Evolutionary conservation across 2,797 vertebrate species (phyloP), one percentile per base, ranked within the genome.

Genomic region (Telmatherina bonti): DNA sequence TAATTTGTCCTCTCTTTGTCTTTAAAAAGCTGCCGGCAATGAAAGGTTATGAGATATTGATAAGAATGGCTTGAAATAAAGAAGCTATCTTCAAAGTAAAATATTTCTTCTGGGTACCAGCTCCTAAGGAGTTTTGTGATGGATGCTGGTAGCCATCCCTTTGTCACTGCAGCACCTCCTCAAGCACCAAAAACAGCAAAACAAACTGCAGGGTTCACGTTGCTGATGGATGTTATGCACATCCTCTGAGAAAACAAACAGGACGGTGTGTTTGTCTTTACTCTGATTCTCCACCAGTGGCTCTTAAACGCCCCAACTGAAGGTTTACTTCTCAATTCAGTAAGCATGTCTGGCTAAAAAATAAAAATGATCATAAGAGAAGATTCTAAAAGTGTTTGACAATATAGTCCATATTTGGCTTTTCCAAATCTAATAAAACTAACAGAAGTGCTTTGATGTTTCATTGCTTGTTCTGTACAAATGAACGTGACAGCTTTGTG

Each of bases 61-160:
- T 87, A 84, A 82, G 78, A 79, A 56, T 59, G 24, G 45, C 27
- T 41, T 61, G 47, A 86, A 80, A 86, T 75, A 43, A 86, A 82
- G 66, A 55, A 63, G 45, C 69, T 69, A 55, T 77, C 66, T 68
- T 59, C 29, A 16, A 43, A 66, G 75, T 83, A 68, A 77, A 66
- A 61, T 27, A 67, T 70, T 62, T 36, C 81, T 88, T 76, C 11
- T 1, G 64, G 84, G 92, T 74, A 2, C n/a, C 57, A 74, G 59
- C 71, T 78, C 43, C 27, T 18, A 53, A 18, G 57, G 45, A 74
- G 72, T 67, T 52, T 18, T 18, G 47, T 93, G 92, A 93, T 92
- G 65, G 88, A 94, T 93, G 83, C 80, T 58, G 84, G 83, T 85
- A 89, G 87, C 69, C 62, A 47, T 76, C 78, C 52, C 79, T 87